These are phyloP conservation scores for Acropora yongei DNA, from an alignment of 64 coral and sea anemone species.

Conservation along the genomic window DNA sequence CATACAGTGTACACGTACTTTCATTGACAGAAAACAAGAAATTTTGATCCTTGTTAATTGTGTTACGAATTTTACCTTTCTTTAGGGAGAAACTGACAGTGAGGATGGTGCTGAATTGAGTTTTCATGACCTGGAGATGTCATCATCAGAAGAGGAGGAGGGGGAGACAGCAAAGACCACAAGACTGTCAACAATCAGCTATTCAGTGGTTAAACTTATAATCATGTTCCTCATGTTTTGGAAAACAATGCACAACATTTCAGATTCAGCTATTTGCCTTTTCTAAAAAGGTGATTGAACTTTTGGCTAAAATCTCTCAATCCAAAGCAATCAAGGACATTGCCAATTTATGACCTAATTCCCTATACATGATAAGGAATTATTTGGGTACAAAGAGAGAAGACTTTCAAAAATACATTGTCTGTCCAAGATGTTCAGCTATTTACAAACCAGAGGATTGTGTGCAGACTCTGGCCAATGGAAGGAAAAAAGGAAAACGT, in stretches of 20 bases:
- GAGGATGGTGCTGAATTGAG: too few relatives aligned
- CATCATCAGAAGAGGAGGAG: too few relatives aligned
- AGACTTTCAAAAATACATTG: conserved; percentile 17
- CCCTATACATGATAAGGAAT: conserved; percentile 17
- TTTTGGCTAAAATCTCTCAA: neutral
- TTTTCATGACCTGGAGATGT: too few relatives aligned
- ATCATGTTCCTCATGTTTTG: neutral
- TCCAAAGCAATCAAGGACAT: neutral
- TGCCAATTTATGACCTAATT: neutral
- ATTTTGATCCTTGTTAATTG: too few relatives aligned
- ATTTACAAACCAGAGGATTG: conserved; percentile 20
- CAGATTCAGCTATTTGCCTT: neutral
- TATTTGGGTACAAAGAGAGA: conserved; percentile 7
- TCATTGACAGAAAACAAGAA: too few relatives aligned
- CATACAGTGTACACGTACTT: neutral
- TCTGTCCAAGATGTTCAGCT: neutral
- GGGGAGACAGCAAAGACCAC: too few relatives aligned
- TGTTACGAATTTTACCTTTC: too few relatives aligned
- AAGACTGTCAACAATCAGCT: neutral
- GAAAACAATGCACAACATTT: neutral
- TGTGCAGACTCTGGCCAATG: neutral
- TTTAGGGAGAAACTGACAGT: too few relatives aligned
- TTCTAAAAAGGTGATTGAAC: neutral
- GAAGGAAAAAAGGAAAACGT: neutral
- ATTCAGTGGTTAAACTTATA: neutral